Evolutionary conservation across 2,888 invertebrate species (phyloP).

Genomic region (Agrochola macilenta): DNA sequence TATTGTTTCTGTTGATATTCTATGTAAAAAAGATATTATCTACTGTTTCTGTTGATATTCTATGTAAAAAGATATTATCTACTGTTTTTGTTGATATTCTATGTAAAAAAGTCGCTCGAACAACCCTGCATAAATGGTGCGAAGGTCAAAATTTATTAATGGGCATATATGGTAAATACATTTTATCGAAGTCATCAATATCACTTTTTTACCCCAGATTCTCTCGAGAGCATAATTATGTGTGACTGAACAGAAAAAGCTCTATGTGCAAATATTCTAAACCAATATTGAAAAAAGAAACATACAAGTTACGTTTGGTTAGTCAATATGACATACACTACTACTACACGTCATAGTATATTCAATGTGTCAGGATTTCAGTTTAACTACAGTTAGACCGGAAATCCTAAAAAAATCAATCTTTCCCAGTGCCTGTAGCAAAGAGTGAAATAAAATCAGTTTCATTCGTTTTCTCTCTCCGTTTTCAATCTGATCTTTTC

Average conservation of each 20-base stretch:
- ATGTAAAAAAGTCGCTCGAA: neutral
- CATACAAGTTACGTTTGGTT: neutral
- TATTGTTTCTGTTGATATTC: too few species aligned
- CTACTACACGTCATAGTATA: neutral
- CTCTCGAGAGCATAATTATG: neutral
- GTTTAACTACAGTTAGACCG: neutral
- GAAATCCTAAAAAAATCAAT: constrained; percentile 25
- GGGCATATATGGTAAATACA: neutral
- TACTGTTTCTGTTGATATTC: too few species aligned
- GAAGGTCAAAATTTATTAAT: neutral
- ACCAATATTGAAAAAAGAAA: neutral
- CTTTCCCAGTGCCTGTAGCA: neutral
- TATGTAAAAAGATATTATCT: too few species aligned
- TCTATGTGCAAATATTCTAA: neutral
- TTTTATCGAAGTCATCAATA: neutral
- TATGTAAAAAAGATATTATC: too few species aligned
- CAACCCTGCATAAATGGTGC: neutral
- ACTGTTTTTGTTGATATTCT: neutral
- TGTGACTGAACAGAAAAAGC: neutral
- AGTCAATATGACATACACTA: constrained; percentile 6
- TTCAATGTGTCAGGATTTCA: neutral
- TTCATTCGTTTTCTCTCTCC: constrained; percentile 35
- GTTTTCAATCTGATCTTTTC: constrained; percentile 45
- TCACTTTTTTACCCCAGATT: neutral
- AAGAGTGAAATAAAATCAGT: constrained; percentile 35